Evolutionary conservation across 2,888 invertebrate genomes (phyloP), one percentile per base, ranked within the genome.

Genomic region (Priocnemis perturbator): DNA sequence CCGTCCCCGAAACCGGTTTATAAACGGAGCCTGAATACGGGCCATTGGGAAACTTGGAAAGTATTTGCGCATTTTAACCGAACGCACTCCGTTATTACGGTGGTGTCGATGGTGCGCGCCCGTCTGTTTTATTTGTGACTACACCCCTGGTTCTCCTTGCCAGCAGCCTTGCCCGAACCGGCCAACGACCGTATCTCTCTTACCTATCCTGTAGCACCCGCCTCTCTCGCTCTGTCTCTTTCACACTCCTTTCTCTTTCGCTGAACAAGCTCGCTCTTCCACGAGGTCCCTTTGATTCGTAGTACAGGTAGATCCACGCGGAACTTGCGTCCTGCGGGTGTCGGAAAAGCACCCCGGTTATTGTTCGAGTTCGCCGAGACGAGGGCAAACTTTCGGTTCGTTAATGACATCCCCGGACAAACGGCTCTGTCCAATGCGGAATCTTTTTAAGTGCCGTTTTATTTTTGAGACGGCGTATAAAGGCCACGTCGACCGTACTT

Each of bases 101-200:
- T 66, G 71, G 69, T 73, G 79, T 71, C 74, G 77, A 74, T 66
- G 66, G 53, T 48, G 60, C 59, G 69, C 67, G 56, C 79, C 79
- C 71, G 69, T 61, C 52, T 69, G 67, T 67, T 75, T 79, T 79
- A 79, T 79, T 79, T 75, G 77, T 62, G 55, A 75, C 60, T 77
- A 79, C 79, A 80, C 76, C 80, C 78, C 79, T 78, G 79, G 83
- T 79, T 83, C 77, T 77, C 84, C 83, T 83, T 84, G 84, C 81
- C 81, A 60, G 73, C 84, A 84, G 80, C 83, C 84, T 84, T 84
- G 84, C 76, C 79, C 77, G 80, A 74, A 74, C 79, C 81, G 84
- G 79, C 84, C 81, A 82, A 83, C 74, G 81, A 82, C 79, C 82
- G 79, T 83, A 78, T 79, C 72, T 74, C 67, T 76, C 77, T 75